Base-by-base conservation (phyloP, 2,797 vertebrate species). In the Orestias chungarensis region DNA sequence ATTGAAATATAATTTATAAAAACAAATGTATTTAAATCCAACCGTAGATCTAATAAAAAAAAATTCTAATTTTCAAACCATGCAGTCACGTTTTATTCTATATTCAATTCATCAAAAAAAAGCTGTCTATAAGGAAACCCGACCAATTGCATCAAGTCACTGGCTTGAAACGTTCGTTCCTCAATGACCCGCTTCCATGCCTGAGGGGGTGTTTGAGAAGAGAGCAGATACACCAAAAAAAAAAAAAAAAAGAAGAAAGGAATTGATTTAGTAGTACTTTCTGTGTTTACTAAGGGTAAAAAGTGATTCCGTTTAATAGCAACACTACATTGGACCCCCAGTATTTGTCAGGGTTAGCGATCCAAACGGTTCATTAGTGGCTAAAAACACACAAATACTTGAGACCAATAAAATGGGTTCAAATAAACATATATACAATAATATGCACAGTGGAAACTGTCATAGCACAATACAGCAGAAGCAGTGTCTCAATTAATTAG, bases 261-360 rank as follows among this genome's bases (percentile, higher is more conserved):
- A 15, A 10, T 9, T 49, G 9, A 49, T 49, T 8, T 49, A n/a
- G 20, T 18, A 49, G 47, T 23, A 49, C 23, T n/a, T 49, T 49
- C 6, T 49, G n/a, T 3, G 7, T 23, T 49, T 23, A 23, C 20
- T 6, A 49, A 23, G 20, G 9, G 46, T 49, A 20, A 8, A 8
- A 49, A 49, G 3, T 6, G 70, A 74, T 38, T 66, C 70, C 14
- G 2, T 27, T n/a, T 54, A 75, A 85, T 69, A 44, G 64, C 68
- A 38, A 70, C 50, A 50, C 74, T 46, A 49, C 71, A 74, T 50
- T 40, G 23, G 47, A n/a, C 10, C 8, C 9, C 2, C 9, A 25
- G 49, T 25, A 49, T n/a, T 49, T 10, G 47, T 3, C 2, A 20
- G 47, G 23, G 6, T 49, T 49, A 11, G 17, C 2, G 47, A 49